Base-by-base conservation (phyloP, 2,888 invertebrate species). In the Watsonalla cultraria region DNA sequence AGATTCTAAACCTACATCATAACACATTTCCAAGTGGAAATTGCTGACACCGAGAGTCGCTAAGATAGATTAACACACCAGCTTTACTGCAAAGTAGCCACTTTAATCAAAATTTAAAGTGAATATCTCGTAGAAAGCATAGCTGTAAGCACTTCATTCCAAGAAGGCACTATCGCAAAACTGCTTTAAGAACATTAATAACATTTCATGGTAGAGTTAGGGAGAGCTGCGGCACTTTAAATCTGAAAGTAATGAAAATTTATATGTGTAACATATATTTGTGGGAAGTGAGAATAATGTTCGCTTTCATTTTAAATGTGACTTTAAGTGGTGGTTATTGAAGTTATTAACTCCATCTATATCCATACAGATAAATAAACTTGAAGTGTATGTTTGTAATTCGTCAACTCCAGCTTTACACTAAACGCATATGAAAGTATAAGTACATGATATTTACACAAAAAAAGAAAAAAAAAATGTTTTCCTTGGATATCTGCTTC, bases 201-300 rank as follows among this genome's bases (percentile, higher is more conserved):
- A 15, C 39, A 37, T 49, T 49, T 49, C 37, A 49, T 49, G 37
- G 15, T 35, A 33, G 49, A 14, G 15, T 39, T 11, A 49, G 37
- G 49, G 37, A 49, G 37, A 49, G 37, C 39, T 14, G 37, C 14
- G 49, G 37, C 37, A 49, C 39, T 49, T 37, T 49, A 49, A 49
- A 49, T 49, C 49, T 49, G 39, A 9, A 49, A 39, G 37, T 49
- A 49, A 37, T 49, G 37, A 37, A 37, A 39, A 49, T 49, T 37
- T 49, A 49, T 49, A 24, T 15, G 49, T 35, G 37, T 14, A 13
- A 13, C 34, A n/a, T 47, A 35, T 48, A 49, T 15, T 35, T 37
- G 48, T 37, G 49, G 8, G 35, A 11, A 49, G 49, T 13, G 15
- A 49, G 37, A 49, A 37, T 2, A 49, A 39, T 49, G 39, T 13